These are phyloP conservation scores for Rotaria macrura DNA, from an alignment of 2,888 invertebrate species.

Conservation along the genomic window DNA sequence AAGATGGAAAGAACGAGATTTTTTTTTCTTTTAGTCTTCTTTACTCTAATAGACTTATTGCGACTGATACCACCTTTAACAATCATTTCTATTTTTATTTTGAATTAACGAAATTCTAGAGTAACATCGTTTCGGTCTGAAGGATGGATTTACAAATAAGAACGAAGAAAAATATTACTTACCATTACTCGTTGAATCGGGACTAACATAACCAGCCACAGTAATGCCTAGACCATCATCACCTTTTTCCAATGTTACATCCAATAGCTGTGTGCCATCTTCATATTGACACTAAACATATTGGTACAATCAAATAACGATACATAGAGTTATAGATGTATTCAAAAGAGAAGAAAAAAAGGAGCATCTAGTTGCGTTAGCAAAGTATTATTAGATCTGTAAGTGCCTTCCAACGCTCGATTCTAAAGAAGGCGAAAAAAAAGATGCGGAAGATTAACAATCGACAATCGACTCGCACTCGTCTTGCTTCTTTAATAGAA, in stretches of 20 bases:
- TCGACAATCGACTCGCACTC: background rate
- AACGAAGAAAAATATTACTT: background rate
- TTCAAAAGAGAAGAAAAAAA: background rate
- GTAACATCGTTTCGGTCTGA: no score
- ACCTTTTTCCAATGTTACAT: constrained; percentile 48
- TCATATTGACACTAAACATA: constrained; percentile 13
- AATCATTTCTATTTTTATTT: no score
- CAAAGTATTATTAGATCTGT: background rate
- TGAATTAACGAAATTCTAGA: no score
- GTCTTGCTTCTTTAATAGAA: background rate
- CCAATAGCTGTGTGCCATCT: constrained; percentile 58
- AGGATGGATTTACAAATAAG: no score
- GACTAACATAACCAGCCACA: constrained; percentile 64
- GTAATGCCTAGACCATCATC: constrained; percentile 52
- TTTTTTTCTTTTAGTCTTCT: no score
- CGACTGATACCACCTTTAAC: no score
- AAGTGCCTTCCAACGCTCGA: background rate
- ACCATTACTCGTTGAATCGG: constrained; percentile 15
- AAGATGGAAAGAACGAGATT: no score
- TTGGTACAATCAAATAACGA: background rate
- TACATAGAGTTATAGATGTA: background rate
- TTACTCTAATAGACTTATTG: no score
- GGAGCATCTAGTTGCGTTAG: background rate
- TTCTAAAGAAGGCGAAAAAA: background rate
- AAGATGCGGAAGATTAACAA: background rate